Evolutionary conservation across 2,113 vertebrate genomes (phyloP), one percentile per base, ranked within the genome.

Genomic region (Rhinoptilus africanus): DNA sequence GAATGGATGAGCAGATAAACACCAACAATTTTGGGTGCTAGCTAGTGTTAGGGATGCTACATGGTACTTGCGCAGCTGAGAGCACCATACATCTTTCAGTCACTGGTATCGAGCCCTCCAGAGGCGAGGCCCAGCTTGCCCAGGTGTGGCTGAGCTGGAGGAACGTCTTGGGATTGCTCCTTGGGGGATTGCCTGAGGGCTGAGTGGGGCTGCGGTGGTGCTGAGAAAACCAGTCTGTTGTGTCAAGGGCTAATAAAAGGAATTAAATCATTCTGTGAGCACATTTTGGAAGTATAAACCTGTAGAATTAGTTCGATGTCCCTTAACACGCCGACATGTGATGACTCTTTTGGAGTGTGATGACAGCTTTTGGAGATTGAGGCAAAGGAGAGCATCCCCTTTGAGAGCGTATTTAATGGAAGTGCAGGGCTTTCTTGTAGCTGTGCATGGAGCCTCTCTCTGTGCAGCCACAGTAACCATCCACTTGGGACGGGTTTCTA

Each of bases 1-100:
- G 47, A 51, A 48, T 54, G 67, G 45, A 50, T 48, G 83, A 89
- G 48, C 72, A 84, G 83, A 72, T 54, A 28, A 67, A 45, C 2
- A 5, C 34, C 4, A 28, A 21, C 7, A 14, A 3, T 50, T 82
- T n/a, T 2, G 5, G 66, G 73, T 73, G 57, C 62, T 53, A 66
- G 57, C 51, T 75, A 3, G 37, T 19, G 45, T 59, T 50, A 27
- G 19, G 62, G 77, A 4, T 89, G 43, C 64, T 43, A 4, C 21
- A 2, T 0, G 1, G 2, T 35, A 19, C 27, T 37, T 28, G 19
- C 0, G 1, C 39, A 15, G 17, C 72, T 43, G 18, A 47, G 14
- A 41, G 10, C 2, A 0, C 37, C 1, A 0, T 23, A 9, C 10
- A 3, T 59, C 66, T 71, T 73, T 83, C 7, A 3, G 27, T 73